A percentile compares a stretch with the other conserved stretches of the same genome.
Conservation (phyloP, 1,140 invertebrate genomes). For the Trachymyrmex septentrionalis region DNA sequence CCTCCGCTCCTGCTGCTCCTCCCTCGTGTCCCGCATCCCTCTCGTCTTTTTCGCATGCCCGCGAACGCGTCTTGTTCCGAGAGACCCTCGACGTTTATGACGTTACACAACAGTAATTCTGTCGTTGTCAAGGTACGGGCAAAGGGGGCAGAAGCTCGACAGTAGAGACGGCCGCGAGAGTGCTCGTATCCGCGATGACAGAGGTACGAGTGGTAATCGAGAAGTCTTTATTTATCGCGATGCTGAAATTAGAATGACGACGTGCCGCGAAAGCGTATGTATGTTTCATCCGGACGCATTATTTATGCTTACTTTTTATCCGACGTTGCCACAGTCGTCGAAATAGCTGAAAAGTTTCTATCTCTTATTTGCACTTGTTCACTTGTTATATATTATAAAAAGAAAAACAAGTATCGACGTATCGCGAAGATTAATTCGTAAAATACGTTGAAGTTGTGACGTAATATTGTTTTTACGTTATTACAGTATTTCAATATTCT, state of each 20-base stretch:
- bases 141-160: slow-evolving; percentile 77
- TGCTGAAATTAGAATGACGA: slow-evolving; percentile 60
- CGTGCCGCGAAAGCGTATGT: slow-evolving; percentile 15
- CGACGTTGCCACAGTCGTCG: not conserved
- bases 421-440: not conserved
- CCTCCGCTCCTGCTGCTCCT: slow-evolving; percentile 41
- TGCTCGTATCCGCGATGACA: slow-evolving; percentile 53
- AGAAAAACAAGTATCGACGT: not conserved
- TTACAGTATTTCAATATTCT: not conserved
- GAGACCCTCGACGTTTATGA: slow-evolving; percentile 81
- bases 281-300: slow-evolving; percentile 39
- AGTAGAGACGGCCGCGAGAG: slow-evolving; percentile 11
- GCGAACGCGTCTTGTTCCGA: slow-evolving; percentile 62
- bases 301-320: slow-evolving; percentile 13
- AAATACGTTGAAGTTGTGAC: not conserved
- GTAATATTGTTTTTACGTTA: not conserved
- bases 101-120: slow-evolving; percentile 83
- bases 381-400: not conserved
- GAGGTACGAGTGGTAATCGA: slow-evolving; percentile 64
- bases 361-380: not conserved
- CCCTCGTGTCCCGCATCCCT: not conserved
- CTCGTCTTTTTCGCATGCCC: slow-evolving; percentile 53
- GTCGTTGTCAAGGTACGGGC: slow-evolving; percentile 81
- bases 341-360: not conserved
- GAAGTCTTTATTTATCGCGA: slow-evolving; percentile 68